These are phyloP conservation scores for Crocodylus rhombifer DNA, from an alignment of 2,797 vertebrate species.

Conservation along the genomic window DNA sequence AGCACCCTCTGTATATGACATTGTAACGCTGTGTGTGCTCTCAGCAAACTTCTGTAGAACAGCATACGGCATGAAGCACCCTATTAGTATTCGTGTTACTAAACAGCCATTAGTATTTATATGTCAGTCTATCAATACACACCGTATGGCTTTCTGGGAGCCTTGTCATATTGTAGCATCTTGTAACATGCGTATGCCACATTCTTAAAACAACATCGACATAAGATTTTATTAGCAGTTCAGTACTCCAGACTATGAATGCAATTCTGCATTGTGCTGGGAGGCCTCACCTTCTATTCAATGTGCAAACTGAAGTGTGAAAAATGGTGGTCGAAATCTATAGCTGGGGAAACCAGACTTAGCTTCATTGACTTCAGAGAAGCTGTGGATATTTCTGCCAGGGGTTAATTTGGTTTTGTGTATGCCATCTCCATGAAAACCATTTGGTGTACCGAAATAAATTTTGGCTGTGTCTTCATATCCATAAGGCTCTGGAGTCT, in stretches of 20 bases:
- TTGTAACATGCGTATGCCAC: background rate
- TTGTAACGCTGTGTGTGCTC: background rate
- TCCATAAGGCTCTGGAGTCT: background rate
- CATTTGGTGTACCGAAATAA: background rate
- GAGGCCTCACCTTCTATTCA: background rate
- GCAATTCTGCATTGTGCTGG: background rate
- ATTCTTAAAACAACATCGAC: background rate
- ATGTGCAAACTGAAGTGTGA: background rate
- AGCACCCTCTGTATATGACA: background rate
- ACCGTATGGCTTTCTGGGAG: background rate
- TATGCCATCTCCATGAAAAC: conserved; percentile 24
- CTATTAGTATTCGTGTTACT: conserved; percentile 33
- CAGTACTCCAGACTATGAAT: background rate
- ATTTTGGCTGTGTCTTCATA: background rate
- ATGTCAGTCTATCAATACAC: conserved; percentile 8
- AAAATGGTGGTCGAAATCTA: conserved; percentile 9
- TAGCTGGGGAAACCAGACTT: conserved; percentile 30
- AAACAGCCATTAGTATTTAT: conserved; percentile 22
- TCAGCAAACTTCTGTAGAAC: conserved; percentile 27
- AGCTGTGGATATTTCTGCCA: conserved; percentile 20
- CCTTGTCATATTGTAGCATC: background rate
- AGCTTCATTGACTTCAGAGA: conserved; percentile 16
- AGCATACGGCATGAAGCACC: conserved; percentile 23
- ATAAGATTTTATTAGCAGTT: conserved; percentile 2
- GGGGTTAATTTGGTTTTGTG: conserved; percentile 23